Conservation (phyloP, 2,113 vertebrate species). For the Tyto alba region DNA sequence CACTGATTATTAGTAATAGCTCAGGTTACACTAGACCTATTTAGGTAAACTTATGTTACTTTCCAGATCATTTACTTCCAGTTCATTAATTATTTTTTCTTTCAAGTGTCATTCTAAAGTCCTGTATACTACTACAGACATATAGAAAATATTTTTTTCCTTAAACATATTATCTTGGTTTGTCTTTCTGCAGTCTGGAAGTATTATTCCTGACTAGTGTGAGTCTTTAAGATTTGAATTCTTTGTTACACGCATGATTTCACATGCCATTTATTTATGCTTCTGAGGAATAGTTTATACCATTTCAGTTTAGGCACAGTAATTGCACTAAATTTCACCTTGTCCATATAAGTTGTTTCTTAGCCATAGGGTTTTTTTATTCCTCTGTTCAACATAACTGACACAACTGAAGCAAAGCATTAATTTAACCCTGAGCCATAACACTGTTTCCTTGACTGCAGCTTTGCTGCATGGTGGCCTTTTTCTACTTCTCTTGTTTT, state of each 20-base stretch:
- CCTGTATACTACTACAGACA: background rate
- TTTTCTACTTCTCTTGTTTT: background rate
- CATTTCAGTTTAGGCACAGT: background rate
- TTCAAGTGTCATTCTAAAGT: background rate
- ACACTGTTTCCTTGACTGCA: background rate
- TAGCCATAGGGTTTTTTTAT: background rate
- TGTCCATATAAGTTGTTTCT: background rate
- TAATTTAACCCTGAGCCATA: background rate
- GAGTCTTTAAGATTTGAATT: background rate
- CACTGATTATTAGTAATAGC: background rate
- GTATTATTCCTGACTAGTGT: background rate
- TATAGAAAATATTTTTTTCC: background rate
- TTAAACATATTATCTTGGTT: background rate
- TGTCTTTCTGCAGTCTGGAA: background rate
- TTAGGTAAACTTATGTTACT: background rate
- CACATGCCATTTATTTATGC: background rate
- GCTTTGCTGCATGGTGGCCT: background rate
- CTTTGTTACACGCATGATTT: background rate
- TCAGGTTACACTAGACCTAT: background rate
- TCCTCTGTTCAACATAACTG: background rate
- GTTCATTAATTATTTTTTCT: background rate
- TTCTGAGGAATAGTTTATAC: background rate
- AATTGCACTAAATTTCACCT: background rate
- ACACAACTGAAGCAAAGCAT: background rate
- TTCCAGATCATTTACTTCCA: background rate